Conservation (phyloP, 2,113 vertebrate genomes). For the Lophochroa leadbeateri region DNA sequence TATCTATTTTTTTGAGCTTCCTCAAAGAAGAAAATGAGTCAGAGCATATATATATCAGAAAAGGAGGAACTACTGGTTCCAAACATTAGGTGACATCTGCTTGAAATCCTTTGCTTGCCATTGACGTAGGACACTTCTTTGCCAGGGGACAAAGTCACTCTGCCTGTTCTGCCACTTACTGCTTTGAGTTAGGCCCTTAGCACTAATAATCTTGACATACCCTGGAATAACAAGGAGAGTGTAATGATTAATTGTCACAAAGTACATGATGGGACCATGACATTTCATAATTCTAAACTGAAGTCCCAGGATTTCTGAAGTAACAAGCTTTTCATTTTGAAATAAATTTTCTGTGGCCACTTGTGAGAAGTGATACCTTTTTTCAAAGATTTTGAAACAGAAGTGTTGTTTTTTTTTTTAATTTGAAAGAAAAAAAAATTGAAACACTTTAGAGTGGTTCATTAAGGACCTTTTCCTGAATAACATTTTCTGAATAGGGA, state of each 20-base stretch:
- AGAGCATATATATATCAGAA: background rate
- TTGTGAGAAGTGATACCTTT: background rate
- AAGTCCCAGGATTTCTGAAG: background rate
- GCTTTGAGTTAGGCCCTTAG: background rate
- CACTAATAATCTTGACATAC: background rate
- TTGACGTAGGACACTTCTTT: background rate
- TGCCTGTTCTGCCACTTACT: conserved; percentile 1
- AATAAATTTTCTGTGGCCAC: background rate
- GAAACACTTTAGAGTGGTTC: background rate
- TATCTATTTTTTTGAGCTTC: background rate
- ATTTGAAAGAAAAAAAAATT: background rate
- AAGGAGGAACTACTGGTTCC: background rate
- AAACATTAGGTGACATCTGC: background rate
- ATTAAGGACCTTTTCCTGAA: background rate
- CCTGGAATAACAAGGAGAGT: background rate
- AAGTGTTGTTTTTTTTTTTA: background rate
- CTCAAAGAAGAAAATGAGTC: background rate
- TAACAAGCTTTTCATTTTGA: background rate
- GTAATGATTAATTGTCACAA: background rate
- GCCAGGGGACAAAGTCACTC: background rate
- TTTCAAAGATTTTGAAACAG: background rate
- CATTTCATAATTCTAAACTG: background rate
- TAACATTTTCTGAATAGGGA: background rate
- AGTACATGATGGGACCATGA: background rate
- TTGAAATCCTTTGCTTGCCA: background rate